Percentiles rank a stretch among this genome's conserved stretches.
These are phyloP conservation scores for Micrastur ruficollis DNA, from an alignment of 2,797 vertebrate species.

Conservation along the genomic window DNA sequence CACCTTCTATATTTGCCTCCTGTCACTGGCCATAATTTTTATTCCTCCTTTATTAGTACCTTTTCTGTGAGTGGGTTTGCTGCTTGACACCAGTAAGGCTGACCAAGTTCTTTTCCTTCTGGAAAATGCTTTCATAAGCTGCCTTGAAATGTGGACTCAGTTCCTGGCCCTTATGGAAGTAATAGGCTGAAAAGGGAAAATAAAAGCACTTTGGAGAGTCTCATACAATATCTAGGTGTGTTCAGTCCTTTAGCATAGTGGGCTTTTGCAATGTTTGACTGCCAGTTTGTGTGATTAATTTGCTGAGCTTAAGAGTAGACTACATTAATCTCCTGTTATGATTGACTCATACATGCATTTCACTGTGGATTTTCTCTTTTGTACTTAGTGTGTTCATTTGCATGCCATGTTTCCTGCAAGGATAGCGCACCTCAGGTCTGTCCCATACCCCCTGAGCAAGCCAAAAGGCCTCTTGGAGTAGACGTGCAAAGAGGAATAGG, in stretches of 20 bases:
- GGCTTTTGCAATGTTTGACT: not conserved
- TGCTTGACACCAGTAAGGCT: not conserved
- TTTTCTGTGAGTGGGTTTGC: not conserved
- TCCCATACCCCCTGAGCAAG: slow-evolving; percentile 92
- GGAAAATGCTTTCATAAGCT: not conserved
- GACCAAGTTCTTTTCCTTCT: not conserved
- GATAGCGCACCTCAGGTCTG: slow-evolving; percentile 93
- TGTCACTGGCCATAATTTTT: not conserved
- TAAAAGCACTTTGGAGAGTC: not conserved
- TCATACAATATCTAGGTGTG: not conserved
- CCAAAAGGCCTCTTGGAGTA: slow-evolving; percentile 92
- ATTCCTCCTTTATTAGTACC: not conserved
- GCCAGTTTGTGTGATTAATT: not conserved
- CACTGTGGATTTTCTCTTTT: not conserved
- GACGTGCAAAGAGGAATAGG: slow-evolving; percentile 96
- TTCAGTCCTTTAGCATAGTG: not conserved
- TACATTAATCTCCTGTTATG: not conserved
- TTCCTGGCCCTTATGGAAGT: not conserved
- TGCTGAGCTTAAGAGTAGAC: not conserved
- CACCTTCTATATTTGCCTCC: not conserved
- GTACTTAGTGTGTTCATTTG: slow-evolving; percentile 90
- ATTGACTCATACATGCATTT: not conserved
- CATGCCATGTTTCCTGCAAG: slow-evolving; percentile 93
- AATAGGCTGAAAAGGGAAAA: not conserved
- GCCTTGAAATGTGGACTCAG: not conserved